Conservation (phyloP, 2,113 vertebrate species). For the Xiphophorus couchianus region DNA sequence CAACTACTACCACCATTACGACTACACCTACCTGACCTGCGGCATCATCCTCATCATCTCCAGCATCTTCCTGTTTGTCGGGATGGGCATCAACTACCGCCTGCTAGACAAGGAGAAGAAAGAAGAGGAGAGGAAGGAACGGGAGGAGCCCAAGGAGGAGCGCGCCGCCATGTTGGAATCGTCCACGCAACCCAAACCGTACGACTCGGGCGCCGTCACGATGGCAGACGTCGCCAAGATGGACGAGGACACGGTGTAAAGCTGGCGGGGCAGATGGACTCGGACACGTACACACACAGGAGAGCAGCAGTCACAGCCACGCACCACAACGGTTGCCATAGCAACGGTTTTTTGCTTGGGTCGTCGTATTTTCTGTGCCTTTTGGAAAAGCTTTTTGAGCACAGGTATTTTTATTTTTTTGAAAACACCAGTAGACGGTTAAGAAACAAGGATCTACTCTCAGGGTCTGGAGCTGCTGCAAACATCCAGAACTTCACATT, state of each 20-base stretch:
- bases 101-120: constrained; percentile 85
- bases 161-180: constrained; percentile 58
- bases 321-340: constrained; percentile 44
- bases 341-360: constrained; percentile 2
- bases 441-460: constrained; percentile 33
- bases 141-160: constrained; percentile 80
- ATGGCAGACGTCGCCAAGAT: constrained; percentile 59
- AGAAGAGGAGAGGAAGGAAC: constrained; percentile 69
- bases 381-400: constrained; percentile 23
- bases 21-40: constrained; percentile 91
- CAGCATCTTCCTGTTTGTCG: constrained; percentile 88
- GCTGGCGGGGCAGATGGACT: neutral
- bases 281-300: constrained; percentile 19
- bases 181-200: constrained; percentile 21
- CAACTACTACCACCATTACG: constrained; percentile 85
- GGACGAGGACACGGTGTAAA: constrained; percentile 74
- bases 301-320: constrained; percentile 24
- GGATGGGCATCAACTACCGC: constrained; percentile 95
- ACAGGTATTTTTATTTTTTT: neutral
- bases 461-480: constrained; percentile 42
- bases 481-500: constrained; percentile 16
- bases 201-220: neutral
- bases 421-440: neutral
- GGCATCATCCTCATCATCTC: constrained; percentile 86
- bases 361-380: constrained; percentile 47